Evolutionary conservation across 1,140 invertebrate species (phyloP).

Genomic region (Brachionus sp.): DNA sequence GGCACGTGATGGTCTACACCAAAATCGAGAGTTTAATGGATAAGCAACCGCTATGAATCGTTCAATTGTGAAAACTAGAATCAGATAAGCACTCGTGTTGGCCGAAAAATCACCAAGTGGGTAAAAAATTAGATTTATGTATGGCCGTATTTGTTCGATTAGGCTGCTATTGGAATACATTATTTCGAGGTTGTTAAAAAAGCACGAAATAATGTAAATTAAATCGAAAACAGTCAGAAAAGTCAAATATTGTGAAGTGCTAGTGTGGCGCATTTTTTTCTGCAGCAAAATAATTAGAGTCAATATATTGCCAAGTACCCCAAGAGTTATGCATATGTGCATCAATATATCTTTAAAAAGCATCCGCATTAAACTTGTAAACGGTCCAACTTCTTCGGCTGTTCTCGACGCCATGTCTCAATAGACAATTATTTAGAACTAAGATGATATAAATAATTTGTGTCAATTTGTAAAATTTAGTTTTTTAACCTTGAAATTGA

Average conservation of each 20-base stretch:
- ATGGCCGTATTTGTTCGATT: background rate
- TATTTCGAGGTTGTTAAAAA: constrained; percentile 14
- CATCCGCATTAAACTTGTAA: constrained; percentile 31
- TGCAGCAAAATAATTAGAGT: constrained; percentile 12
- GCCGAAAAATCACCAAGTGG: constrained; percentile 32
- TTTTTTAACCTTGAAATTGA: too few species aligned
- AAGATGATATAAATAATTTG: too few species aligned
- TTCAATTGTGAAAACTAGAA: constrained; percentile 24
- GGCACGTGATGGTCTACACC: constrained; percentile 12
- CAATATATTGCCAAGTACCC: constrained; percentile 25
- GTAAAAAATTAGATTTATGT: constrained; percentile 12
- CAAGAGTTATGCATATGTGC: constrained; percentile 33
- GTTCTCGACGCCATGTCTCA: constrained; percentile 27
- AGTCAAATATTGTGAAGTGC: constrained; percentile 2
- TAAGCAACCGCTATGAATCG: constrained; percentile 26
- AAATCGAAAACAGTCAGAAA: constrained; percentile 16
- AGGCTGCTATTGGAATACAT: constrained; percentile 9
- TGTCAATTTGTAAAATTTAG: too few species aligned
- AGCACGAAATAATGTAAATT: background rate
- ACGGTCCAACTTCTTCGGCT: constrained; percentile 29
- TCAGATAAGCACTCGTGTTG: constrained; percentile 38
- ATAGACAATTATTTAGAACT: background rate
- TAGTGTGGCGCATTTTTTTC: background rate
- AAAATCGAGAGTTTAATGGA: background rate
- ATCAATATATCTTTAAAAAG: constrained; percentile 28